Evolutionary conservation across 2,797 vertebrate genomes (phyloP).

Genomic region (Poeciliopsis presidionis): DNA sequence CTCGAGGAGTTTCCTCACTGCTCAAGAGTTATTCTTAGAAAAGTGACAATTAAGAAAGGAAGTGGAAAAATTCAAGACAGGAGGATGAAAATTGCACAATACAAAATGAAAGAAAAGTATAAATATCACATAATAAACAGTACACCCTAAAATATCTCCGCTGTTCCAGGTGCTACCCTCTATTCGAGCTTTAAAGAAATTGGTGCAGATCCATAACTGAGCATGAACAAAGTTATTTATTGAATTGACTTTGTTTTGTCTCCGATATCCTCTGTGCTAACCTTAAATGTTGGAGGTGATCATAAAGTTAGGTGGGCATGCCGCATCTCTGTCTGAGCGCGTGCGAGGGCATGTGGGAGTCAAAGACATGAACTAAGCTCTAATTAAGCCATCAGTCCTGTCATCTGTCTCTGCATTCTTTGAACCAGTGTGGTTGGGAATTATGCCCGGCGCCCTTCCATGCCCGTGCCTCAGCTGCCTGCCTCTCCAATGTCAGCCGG

Average conservation of each 20-base stretch:
- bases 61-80: background rate
- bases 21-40: too few relatives aligned
- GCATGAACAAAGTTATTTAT: background rate
- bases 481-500: conserved; percentile 56
- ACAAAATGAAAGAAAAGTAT: background rate
- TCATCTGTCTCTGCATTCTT: conserved; percentile 35
- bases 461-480: conserved; percentile 39
- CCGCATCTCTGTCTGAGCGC: conserved; percentile 9
- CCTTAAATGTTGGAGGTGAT: background rate
- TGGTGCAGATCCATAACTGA: background rate
- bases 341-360: conserved; percentile 30
- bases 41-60: background rate
- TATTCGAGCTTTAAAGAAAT: background rate
- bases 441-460: conserved; percentile 35
- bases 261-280: background rate
- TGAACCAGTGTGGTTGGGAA: conserved; percentile 52
- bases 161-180: background rate
- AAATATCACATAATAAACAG: background rate
- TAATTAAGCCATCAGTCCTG: conserved; percentile 48
- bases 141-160: background rate
- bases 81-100: background rate
- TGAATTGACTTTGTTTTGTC: background rate
- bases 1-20: background rate
- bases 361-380: conserved; percentile 23
- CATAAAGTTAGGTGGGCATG: background rate